Base-by-base conservation (phyloP, 2,888 invertebrate genomes). In the Antitype chi region DNA sequence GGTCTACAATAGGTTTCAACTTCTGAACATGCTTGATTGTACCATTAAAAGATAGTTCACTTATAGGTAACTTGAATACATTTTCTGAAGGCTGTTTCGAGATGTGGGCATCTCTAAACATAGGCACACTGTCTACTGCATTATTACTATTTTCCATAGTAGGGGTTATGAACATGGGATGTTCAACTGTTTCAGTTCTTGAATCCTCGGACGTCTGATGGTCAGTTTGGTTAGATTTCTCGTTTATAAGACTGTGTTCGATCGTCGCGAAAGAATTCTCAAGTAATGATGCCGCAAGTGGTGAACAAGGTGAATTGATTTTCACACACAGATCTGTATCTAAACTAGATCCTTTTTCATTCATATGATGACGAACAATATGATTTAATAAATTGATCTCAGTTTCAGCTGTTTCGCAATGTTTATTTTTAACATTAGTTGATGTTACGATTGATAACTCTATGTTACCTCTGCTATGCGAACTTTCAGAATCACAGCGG, bases 121-220 rank as follows among this genome's bases (percentile, higher is more conserved):
- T 88, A 0, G 95, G 95, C 60, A 95, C 95, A 85, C 95, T 94
- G 78, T 97, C 97, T 6, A 96, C 95, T 8, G 97, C 97, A 92
- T 97, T 97, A 84, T 96, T 97, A 81, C 97, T 97, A 79, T 97
- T 97, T 88, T 97, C 97, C 97, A 97, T 97, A 67, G 95, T 96
- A 80, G 96, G 95, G 87, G 96, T 94, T 92, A 96, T 94, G 67
- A 96, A 96, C 69, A 96, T 91, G 38, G 95, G 94, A 68, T 93
- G 93, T 79, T 94, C 95, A 80, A 92, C 91, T 74, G 88, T 85
- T 78, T 92, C 92, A 13, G 90, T 91, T 88, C 94, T 95, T 0
- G 94, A 94, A 76, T 96, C 96, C 83, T 96, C 96, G 0, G 95
- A 95, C 8, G 94, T 81, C 15, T 93, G 94, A 49, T 92, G 89